Evolutionary conservation across 2,888 invertebrate species (phyloP).

Genomic region (Lomographa bimaculata): DNA sequence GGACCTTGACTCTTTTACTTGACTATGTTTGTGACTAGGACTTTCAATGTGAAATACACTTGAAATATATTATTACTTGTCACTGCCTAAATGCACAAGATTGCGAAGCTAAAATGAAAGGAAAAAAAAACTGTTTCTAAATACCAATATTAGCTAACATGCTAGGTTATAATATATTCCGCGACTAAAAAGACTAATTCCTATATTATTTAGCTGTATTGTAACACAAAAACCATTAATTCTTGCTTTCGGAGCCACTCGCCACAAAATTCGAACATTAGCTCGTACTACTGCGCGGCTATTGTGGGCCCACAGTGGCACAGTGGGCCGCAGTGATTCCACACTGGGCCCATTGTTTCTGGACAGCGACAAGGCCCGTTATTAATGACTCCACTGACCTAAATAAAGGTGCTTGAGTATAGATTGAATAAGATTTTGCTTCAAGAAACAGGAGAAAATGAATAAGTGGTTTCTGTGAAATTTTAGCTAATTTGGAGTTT

Average conservation of each 20-base stretch:
- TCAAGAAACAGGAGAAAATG: conserved; percentile 5
- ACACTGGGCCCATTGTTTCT: conserved; percentile 23
- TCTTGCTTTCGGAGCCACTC: conserved; percentile 2
- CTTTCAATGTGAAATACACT: no score
- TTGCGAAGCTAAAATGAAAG: no score
- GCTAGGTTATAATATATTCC: no score
- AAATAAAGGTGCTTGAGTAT: conserved; percentile 26
- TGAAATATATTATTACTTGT: no score
- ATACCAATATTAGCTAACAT: no score
- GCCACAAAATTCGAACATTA: conserved; percentile 14
- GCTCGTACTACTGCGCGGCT: conserved; percentile 9
- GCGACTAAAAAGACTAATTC: no score
- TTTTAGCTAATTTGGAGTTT: conserved; percentile 3
- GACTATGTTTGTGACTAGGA: no score
- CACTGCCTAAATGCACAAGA: no score
- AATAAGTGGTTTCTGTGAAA: conserved; percentile 5
- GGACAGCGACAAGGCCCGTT: conserved; percentile 25
- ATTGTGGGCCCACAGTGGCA: conserved; percentile 5
- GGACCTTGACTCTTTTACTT: no score
- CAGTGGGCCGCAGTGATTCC: conserved; percentile 17
- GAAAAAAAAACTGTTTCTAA: no score
- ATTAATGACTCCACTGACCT: conserved; percentile 29
- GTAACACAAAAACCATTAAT: conserved; percentile 13
- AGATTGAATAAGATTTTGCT: conserved; percentile 18
- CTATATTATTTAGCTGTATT: no score